Conservation (phyloP, 2,113 vertebrate species). For the Alexandromys fortis region DNA sequence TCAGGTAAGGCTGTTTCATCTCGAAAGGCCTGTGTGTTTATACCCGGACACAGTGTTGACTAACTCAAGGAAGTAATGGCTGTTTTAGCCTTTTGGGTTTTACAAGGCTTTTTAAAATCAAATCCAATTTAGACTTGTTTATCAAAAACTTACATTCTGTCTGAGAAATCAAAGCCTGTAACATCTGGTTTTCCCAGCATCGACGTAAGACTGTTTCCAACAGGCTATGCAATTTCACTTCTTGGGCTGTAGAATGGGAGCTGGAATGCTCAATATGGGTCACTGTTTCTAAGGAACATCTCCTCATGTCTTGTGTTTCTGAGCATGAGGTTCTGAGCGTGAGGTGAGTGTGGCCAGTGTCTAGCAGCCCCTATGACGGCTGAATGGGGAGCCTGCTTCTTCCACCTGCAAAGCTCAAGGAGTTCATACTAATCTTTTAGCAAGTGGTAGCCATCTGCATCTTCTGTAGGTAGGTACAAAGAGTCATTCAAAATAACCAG, state of each 20-base stretch:
- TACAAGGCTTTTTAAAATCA: background rate
- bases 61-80: conserved; percentile 6
- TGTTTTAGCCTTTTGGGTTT: background rate
- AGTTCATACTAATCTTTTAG: background rate
- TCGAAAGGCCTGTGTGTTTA: conserved; percentile 45
- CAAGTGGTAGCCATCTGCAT: background rate
- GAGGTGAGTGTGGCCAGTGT: background rate
- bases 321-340: too few species aligned
- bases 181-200: background rate
- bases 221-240: background rate
- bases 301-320: background rate
- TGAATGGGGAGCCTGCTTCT: background rate
- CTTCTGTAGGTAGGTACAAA: background rate
- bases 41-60: background rate
- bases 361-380: too few species aligned
- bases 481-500: background rate
- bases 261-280: background rate
- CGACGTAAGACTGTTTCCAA: background rate
- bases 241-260: background rate
- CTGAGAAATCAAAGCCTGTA: background rate
- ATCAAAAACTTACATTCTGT: background rate
- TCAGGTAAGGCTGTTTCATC: background rate
- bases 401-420: background rate
- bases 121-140: background rate
- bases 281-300: accelerated